These are phyloP conservation scores for Harmothoe impar DNA, from an alignment of 2,888 invertebrate species.

Conservation along the genomic window DNA sequence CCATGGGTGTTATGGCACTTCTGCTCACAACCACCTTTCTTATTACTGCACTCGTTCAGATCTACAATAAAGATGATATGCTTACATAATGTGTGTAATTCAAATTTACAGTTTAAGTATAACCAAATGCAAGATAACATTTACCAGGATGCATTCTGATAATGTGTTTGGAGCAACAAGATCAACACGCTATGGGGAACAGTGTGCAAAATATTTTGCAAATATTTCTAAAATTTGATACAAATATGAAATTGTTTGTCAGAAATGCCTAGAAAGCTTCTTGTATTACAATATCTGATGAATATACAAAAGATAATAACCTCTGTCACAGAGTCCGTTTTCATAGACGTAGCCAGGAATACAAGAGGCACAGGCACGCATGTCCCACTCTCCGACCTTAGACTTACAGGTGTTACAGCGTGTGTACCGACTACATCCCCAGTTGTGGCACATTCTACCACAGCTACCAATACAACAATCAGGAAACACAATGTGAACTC, in stretches of 20 bases:
- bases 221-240: no score
- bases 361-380: not conserved
- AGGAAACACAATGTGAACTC: not conserved
- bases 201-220: not conserved
- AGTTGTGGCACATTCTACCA: conserved; percentile 38
- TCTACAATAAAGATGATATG: no score
- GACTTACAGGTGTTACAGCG: not conserved
- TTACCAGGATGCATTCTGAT: not conserved
- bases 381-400: conserved; percentile 44
- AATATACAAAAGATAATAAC: no score
- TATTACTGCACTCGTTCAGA: no score
- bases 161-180: no score
- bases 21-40: conserved; percentile 56
- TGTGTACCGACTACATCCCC: not conserved
- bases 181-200: not conserved
- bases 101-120: not conserved
- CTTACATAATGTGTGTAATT: not conserved
- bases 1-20: conserved; percentile 52
- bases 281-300: no score
- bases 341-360: no score
- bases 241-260: not conserved
- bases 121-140: not conserved
- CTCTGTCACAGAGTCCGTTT: conserved; percentile 15
- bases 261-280: no score
- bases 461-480: no score